phyloP scores from a whole-genome alignment of 2,888 invertebrate genomes.

The Trachelus troglodyta region DNA sequence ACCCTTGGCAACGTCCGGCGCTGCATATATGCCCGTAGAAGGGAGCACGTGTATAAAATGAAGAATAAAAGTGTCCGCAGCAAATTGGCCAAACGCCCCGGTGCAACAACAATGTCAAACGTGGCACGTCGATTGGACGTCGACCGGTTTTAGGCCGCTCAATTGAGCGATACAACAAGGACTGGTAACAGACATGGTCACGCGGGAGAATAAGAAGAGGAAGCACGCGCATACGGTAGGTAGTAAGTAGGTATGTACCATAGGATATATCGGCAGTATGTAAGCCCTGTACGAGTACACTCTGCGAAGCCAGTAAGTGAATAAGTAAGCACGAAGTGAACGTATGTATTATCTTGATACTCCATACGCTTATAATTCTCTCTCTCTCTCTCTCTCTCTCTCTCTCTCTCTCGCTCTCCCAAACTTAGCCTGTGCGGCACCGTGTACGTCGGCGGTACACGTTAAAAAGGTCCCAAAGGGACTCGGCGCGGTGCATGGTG shows the following conservation, averaged over 20 bases:
- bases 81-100: no score
- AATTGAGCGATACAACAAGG: conserved; percentile 54
- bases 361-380: neutral
- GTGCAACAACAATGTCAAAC: no score
- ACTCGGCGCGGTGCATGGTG: conserved; percentile 3
- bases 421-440: no score
- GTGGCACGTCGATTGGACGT: conserved; percentile 23
- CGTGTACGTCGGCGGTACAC: no score
- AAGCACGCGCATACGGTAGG: conserved; percentile 35
- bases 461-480: no score
- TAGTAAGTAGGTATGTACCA: conserved; percentile 37
- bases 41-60: no score
- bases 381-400: no score
- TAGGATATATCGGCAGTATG: conserved; percentile 27
- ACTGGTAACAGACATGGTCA: conserved; percentile 53
- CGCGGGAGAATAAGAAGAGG: conserved; percentile 12
- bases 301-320: no score
- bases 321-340: conserved; percentile 7
- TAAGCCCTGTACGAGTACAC: neutral
- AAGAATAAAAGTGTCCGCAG: no score
- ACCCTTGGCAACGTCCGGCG: no score
- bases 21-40: no score
- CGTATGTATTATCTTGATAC: neutral
- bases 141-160: conserved; percentile 47
- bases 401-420: no score